A percentile compares a stretch with the other conserved stretches of the same genome.
Evolutionary conservation across 2,797 vertebrate genomes (phyloP).

Genomic region (Syngnathus acus): DNA sequence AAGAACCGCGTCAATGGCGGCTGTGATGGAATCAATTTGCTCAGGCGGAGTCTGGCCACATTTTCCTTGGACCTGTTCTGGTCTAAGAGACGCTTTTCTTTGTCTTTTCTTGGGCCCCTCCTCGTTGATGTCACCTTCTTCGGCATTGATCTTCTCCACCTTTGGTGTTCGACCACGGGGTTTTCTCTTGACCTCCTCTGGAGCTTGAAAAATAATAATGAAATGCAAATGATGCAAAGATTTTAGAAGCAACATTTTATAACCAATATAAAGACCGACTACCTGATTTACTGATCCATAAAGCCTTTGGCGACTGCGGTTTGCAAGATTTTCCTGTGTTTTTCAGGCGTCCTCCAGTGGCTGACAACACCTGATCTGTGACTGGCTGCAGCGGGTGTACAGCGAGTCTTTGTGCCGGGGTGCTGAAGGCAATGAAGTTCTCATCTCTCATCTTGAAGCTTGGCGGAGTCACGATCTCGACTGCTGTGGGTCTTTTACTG

Average conservation of each 20-base stretch:
- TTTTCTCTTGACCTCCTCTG: conserved; percentile 41
- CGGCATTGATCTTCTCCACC: conserved; percentile 33
- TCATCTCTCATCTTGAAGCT: conserved; percentile 53
- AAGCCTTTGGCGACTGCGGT: conserved; percentile 56
- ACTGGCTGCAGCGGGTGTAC: conserved; percentile 50
- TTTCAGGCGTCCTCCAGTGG: conserved; percentile 30
- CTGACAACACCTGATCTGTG: conserved; percentile 25
- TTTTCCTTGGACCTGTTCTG: conserved; percentile 24
- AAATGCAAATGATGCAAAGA: background rate
- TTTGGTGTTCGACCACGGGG: conserved; percentile 51
- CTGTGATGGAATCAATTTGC: conserved; percentile 48
- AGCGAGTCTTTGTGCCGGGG: conserved; percentile 45
- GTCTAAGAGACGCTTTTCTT: conserved; percentile 48
- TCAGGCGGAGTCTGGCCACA: conserved; percentile 25
- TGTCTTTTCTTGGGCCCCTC: conserved; percentile 40
- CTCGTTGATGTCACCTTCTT: conserved; percentile 28
- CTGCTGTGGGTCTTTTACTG: conserved; percentile 25
- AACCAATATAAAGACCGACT: conserved; percentile 9
- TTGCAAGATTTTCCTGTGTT: conserved; percentile 61
- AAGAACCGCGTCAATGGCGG: conserved; percentile 56
- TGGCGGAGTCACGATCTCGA: conserved; percentile 38
- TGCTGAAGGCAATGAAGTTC: conserved; percentile 53
- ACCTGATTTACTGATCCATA: conserved; percentile 46
- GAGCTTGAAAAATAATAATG: conserved; percentile 21
- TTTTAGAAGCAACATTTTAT: background rate